Percentiles rank a stretch among this genome's conserved stretches.
Conservation (phyloP, 2,797 vertebrate species). For the Acanthurus leucopareius region DNA sequence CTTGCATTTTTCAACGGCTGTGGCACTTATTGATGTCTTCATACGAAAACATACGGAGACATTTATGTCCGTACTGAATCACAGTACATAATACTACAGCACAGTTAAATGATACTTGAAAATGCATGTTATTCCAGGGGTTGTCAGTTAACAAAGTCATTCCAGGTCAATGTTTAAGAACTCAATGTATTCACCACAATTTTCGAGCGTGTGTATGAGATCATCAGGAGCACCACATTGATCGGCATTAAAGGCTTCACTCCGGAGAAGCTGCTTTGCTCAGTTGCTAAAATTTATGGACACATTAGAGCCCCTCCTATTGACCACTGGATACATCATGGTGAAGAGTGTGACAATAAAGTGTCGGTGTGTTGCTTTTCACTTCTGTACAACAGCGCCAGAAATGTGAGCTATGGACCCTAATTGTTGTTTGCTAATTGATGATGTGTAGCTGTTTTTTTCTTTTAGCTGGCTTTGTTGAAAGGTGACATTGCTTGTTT, state of each 20-base stretch:
- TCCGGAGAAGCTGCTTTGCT: conserved; percentile 51
- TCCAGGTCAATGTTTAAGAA: conserved; percentile 46
- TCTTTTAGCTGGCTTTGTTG: conserved; percentile 19
- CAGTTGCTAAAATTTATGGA: conserved; percentile 77
- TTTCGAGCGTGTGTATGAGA: conserved; percentile 68
- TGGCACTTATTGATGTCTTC: not conserved
- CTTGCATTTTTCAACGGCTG: conserved; percentile 4
- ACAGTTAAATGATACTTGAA: not conserved
- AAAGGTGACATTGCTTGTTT: conserved; percentile 28
- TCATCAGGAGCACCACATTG: conserved; percentile 77
- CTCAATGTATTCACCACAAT: conserved; percentile 46
- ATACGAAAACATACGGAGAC: not conserved
- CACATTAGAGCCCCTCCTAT: conserved; percentile 73
- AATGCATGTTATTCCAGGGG: conserved; percentile 17
- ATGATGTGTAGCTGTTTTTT: conserved; percentile 47
- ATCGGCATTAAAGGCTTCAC: conserved; percentile 82
- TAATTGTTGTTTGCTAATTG: conserved; percentile 75
- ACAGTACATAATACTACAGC: not conserved
- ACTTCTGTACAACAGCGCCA: conserved; percentile 30
- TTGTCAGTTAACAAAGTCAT: conserved; percentile 39
- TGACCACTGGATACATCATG: conserved; percentile 74
- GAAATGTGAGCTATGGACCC: conserved; percentile 43
- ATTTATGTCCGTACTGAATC: not conserved
- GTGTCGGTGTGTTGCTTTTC: conserved; percentile 62
- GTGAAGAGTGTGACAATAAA: conserved; percentile 73